A percentile compares a stretch with the other conserved stretches of the same genome.
Evolutionary conservation across 2,797 vertebrate genomes (phyloP).

Genomic region (Semotilus atromaculatus): DNA sequence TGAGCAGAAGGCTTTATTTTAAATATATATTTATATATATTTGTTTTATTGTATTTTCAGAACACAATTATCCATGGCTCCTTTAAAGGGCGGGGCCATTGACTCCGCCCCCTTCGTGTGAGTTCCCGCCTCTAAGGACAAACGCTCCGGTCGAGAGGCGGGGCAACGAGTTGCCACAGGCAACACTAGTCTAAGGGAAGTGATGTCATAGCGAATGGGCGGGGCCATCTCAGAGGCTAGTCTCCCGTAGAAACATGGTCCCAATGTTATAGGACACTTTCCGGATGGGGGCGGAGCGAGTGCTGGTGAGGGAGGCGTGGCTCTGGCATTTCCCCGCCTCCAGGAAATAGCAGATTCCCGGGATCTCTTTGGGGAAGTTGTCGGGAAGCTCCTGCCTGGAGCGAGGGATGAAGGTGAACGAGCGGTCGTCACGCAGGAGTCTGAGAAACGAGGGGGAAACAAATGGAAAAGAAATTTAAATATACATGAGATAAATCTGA

Average conservation of each 20-base stretch:
- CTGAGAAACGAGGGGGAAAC: slow-evolving; percentile 67
- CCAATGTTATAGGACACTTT: slow-evolving; percentile 98
- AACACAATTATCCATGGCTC: slow-evolving; percentile 52
- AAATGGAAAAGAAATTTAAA: background rate
- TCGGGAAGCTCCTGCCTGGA: slow-evolving; percentile 97
- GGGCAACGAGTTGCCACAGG: slow-evolving; percentile 42
- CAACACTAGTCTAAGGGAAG: slow-evolving; percentile 48
- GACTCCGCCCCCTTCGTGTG: slow-evolving; percentile 1
- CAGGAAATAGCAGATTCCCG: slow-evolving; percentile 97
- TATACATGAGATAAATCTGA: background rate
- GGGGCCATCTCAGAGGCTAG: slow-evolving; percentile 88
- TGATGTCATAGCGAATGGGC: slow-evolving; percentile 22
- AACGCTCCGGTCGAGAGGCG: slow-evolving; percentile 35
- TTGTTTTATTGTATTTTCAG: slow-evolving; percentile 52
- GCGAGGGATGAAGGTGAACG: slow-evolving; percentile 93
- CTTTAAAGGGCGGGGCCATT: slow-evolving; percentile 19
- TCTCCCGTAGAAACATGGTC: slow-evolving; percentile 99
- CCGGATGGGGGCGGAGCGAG: slow-evolving; percentile 89
- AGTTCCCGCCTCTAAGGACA: slow-evolving; percentile 11
- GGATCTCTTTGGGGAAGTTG: slow-evolving; percentile 98
- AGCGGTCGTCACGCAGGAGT: slow-evolving; percentile 92
- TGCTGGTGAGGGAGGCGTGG: slow-evolving; percentile 79
- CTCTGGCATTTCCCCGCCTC: slow-evolving; percentile 91
- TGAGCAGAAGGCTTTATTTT: slow-evolving; percentile 58
- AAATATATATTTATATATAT: slow-evolving; percentile 53